Evolutionary conservation across 2,888 invertebrate genomes (phyloP).

Genomic region (Allacma fusca): DNA sequence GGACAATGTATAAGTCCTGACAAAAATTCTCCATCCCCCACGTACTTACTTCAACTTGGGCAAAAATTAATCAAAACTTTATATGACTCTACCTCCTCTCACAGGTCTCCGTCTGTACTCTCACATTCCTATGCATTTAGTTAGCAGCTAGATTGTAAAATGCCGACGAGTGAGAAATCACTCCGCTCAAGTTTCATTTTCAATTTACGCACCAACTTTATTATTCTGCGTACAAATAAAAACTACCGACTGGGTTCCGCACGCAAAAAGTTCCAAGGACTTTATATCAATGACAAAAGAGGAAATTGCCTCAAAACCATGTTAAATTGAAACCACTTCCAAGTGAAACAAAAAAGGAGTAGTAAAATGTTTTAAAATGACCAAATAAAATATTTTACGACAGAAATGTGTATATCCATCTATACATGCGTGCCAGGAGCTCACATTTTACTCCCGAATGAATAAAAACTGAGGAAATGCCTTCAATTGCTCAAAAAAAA

Average conservation of each 20-base stretch:
- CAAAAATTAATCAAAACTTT: neutral
- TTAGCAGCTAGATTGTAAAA: neutral
- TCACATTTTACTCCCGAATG: too few species aligned
- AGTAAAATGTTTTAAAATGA: slow-evolving; percentile 21
- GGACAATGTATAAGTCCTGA: too few species aligned
- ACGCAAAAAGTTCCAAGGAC: neutral
- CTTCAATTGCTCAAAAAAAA: too few species aligned
- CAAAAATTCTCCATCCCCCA: neutral
- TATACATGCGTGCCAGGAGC: too few species aligned
- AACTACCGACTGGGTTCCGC: neutral
- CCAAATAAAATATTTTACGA: slow-evolving; percentile 33
- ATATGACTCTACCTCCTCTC: neutral
- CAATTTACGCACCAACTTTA: slow-evolving; percentile 7
- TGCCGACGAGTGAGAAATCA: neutral
- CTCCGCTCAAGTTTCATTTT: slow-evolving; percentile 13
- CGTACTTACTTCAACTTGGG: neutral
- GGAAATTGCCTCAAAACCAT: neutral
- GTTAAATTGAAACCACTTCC: neutral
- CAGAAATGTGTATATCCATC: neutral
- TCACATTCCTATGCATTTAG: too few species aligned
- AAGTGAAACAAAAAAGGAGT: neutral
- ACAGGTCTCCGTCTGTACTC: too few species aligned
- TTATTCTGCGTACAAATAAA: slow-evolving; percentile 3
- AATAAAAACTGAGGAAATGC: too few species aligned
- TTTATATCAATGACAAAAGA: neutral